Percentiles rank a stretch among this genome's conserved stretches.
Evolutionary conservation across 2,888 invertebrate species (phyloP).

Genomic region (Erpobdella octoculata): DNA sequence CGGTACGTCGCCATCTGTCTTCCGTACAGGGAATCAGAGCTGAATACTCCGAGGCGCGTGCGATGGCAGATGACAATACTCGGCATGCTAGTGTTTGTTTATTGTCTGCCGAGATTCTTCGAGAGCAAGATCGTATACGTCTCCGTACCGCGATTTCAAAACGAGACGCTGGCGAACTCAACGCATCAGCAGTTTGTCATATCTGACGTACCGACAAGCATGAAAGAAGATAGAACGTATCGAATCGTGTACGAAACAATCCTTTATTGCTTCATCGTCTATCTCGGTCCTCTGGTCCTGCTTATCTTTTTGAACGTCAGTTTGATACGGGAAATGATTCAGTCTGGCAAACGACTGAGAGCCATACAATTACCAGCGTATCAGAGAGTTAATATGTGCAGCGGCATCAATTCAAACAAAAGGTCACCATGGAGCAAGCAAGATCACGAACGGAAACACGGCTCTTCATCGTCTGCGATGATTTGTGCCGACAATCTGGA

Average conservation of each 20-base stretch:
- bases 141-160: no score
- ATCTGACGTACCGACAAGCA: neutral
- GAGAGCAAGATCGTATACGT: conserved; percentile 31
- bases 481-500: no score
- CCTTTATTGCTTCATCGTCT: conserved; percentile 37
- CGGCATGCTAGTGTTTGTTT: conserved; percentile 33
- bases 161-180: conserved; percentile 14
- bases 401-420: no score
- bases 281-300: conserved; percentile 37
- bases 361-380: no score
- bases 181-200: neutral
- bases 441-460: no score
- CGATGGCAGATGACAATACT: conserved; percentile 34
- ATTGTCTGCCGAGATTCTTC: conserved; percentile 37
- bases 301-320: conserved; percentile 36
- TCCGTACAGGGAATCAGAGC: conserved; percentile 37
- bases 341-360: conserved; percentile 32
- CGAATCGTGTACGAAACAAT: conserved; percentile 37
- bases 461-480: no score
- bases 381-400: no score
- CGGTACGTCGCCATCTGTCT: conserved; percentile 39
- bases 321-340: conserved; percentile 34
- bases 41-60: conserved; percentile 34
- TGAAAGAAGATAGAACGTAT: conserved; percentile 32
- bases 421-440: no score